Evolutionary conservation across 1,140 invertebrate species (phyloP), one percentile per base, ranked within the genome.

Genomic region (Camponotus floridanus): DNA sequence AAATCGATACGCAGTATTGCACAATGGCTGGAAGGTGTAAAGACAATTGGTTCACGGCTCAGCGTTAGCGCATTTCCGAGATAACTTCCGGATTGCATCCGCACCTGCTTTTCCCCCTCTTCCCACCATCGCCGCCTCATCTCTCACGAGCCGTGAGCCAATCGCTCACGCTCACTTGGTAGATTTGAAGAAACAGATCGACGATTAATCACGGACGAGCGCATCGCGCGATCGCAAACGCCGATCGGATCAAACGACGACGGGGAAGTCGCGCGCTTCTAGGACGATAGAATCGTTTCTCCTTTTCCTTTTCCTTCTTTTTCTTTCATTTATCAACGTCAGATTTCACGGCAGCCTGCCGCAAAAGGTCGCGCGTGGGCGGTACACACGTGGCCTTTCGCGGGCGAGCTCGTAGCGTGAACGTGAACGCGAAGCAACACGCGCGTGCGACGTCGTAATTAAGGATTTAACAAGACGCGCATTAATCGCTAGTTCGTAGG

Each of bases 401-500:
- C 73, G 81, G 61, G 45, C 70, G 45, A 67, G 26, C 51, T 81
- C 45, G 87, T 57, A 59, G 71, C 71, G 42, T 31, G 48, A 26
- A 68, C 45, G 83, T 71, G 80, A 26, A 26, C 26, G 26, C 1
- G 26, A 26, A 26, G 26, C 26, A 26, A 26, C n/a, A 11, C 64
- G 33, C 64, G 73, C 86, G 84, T 36, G 64, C 64, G 18, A 36
- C 64, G 26, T 62, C 48, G 57, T 86, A 81, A 89, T 89, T 76
- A 89, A 86, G 87, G 51, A 85, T 88, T 88, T 73, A 76, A 76
- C 61, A 76, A 65, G 70, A 67, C 45, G 55, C 73, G 84, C 61
- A 84, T 89, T 92, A 91, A 92, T 92, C 90, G 87, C 85, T 93
- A 92, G 91, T 89, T 88, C 71, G 71, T 92, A 92, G 88, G 87